phyloP scores from a whole-genome alignment of 2,113 vertebrate species.

The Abramis brama region DNA sequence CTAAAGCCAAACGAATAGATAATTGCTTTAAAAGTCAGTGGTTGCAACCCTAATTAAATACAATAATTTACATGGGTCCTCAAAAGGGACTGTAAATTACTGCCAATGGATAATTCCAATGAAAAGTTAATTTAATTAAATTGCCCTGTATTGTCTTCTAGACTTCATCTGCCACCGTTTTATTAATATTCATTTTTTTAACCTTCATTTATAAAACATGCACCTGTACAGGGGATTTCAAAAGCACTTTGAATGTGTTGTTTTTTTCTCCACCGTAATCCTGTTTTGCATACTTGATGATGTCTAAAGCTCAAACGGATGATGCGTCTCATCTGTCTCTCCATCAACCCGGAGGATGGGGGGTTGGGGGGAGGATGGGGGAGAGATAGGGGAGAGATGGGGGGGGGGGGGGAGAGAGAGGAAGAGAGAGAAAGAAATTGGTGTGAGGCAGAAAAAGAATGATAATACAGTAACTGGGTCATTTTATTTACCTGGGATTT shows the following conservation, averaged over 20 bases:
- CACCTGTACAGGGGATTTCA: constrained; percentile 70
- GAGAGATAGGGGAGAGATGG: constrained; percentile 42
- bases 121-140: constrained; percentile 90
- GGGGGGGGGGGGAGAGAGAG: neutral
- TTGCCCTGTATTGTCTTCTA: constrained; percentile 85
- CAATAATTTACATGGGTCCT: constrained; percentile 79
- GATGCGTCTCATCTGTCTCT: constrained; percentile 66
- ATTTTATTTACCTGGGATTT: constrained; percentile 63
- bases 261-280: constrained; percentile 50
- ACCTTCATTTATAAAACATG: constrained; percentile 80
- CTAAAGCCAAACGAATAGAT: constrained; percentile 63
- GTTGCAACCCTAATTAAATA: constrained; percentile 86
- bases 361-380: neutral
- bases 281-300: constrained; percentile 69
- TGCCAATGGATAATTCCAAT: constrained; percentile 87
- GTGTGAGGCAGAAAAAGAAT: constrained; percentile 64
- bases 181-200: constrained; percentile 86
- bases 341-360: constrained; percentile 65
- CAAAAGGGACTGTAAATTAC: constrained; percentile 79
- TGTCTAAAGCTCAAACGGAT: constrained; percentile 68
- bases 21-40: constrained; percentile 72
- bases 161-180: constrained; percentile 81
- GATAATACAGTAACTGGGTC: constrained; percentile 64
- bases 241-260: constrained; percentile 69
- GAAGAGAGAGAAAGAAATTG: constrained; percentile 18